Evolutionary conservation across 1,140 invertebrate genomes (phyloP).

Genomic region (Drosophila sucinea): DNA sequence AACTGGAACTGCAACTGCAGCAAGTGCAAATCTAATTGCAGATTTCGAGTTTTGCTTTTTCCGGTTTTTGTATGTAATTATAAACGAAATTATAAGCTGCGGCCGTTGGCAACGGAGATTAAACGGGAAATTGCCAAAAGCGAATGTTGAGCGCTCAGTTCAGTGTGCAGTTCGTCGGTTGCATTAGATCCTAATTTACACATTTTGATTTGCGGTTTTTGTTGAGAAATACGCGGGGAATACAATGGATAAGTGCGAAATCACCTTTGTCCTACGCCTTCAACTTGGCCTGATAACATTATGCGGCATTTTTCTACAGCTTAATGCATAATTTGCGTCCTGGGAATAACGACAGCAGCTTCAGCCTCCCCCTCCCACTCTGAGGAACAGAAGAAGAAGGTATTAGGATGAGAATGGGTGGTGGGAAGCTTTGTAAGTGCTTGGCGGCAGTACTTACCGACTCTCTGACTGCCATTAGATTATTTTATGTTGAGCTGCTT

Average conservation of each 20-base stretch:
- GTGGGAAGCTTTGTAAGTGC: slow-evolving; percentile 46
- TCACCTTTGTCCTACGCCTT: slow-evolving; percentile 42
- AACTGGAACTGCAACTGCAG: background rate
- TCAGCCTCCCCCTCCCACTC: slow-evolving; percentile 13
- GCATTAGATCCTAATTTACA: slow-evolving; percentile 79
- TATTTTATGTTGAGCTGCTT: slow-evolving; percentile 70
- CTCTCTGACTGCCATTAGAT: slow-evolving; percentile 65
- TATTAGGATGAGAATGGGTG: slow-evolving; percentile 7
- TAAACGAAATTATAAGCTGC: slow-evolving; percentile 80
- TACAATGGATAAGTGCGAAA: slow-evolving; percentile 5
- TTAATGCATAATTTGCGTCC: slow-evolving; percentile 80
- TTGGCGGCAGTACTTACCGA: slow-evolving; percentile 64
- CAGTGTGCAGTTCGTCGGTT: slow-evolving; percentile 45
- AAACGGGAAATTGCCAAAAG: slow-evolving; percentile 69
- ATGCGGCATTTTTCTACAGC: slow-evolving; percentile 78
- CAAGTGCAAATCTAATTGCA: slow-evolving; percentile 23
- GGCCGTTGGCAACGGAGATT: slow-evolving; percentile 66
- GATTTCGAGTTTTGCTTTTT: slow-evolving; percentile 41
- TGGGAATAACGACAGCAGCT: slow-evolving; percentile 62
- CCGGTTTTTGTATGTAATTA: slow-evolving; percentile 69
- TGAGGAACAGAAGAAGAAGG: background rate
- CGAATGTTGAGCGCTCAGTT: background rate
- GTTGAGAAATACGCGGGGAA: slow-evolving; percentile 28
- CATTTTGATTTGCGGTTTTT: slow-evolving; percentile 72
- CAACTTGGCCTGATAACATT: slow-evolving; percentile 63